phyloP scores from a whole-genome alignment of 2,797 vertebrate species.

The Acanthornis magna region DNA sequence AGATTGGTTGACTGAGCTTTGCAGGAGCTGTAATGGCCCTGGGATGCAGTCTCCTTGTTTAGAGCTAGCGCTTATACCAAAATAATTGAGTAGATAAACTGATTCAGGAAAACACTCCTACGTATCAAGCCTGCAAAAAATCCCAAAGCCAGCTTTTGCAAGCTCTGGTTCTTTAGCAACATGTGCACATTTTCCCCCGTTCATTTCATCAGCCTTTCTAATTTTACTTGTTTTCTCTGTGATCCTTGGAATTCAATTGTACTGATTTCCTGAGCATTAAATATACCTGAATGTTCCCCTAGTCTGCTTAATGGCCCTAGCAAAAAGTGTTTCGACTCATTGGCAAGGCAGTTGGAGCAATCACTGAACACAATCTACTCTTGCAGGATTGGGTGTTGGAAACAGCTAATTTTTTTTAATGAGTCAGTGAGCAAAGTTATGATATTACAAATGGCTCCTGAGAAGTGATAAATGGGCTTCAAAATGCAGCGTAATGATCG shows the following conservation, averaged over 20 bases:
- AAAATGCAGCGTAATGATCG: slow-evolving; percentile 1
- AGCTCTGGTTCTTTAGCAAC: background rate
- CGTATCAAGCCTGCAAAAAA: background rate
- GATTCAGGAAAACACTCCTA: background rate
- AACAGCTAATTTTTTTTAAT: slow-evolving; percentile 8
- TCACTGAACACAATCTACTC: slow-evolving; percentile 7
- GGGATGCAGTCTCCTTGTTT: background rate
- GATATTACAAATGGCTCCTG: slow-evolving; percentile 2
- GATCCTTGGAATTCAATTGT: slow-evolving; percentile 54
- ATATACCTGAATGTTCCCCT: slow-evolving; percentile 18
- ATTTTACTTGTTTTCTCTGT: slow-evolving; percentile 33
- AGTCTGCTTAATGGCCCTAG: slow-evolving; percentile 50
- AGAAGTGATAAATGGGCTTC: slow-evolving; percentile 43
- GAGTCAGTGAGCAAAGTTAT: background rate
- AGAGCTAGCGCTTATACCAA: background rate
- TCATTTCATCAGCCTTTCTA: background rate
- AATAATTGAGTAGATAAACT: background rate
- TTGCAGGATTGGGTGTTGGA: background rate
- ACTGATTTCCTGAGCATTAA: slow-evolving; percentile 47
- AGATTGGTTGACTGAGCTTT: background rate
- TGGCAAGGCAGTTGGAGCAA: slow-evolving; percentile 42
- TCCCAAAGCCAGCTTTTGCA: background rate
- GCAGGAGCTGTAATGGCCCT: background rate
- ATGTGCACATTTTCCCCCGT: background rate
- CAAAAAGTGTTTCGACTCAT: slow-evolving; percentile 5